Base-by-base conservation (phyloP, 2,113 vertebrate species). In the Ailuropoda melanoleuca region DNA sequence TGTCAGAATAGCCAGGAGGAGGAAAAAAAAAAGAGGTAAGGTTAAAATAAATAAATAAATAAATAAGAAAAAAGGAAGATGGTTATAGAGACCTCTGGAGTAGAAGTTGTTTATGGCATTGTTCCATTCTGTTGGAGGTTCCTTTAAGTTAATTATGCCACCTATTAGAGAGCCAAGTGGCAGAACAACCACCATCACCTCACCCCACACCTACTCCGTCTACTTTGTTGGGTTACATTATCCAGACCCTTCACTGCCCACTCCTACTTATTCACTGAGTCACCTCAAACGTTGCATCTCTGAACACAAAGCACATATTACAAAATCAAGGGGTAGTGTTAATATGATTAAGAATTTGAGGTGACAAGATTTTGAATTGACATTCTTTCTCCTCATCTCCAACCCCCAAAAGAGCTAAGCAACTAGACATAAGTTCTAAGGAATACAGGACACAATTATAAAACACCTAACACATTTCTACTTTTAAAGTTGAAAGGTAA, bases 401-500 rank as follows among this genome's bases (percentile, higher is more conserved):
- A 72, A 34, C 29, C 1, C 18, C 24, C 17, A 58, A 84, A 81
- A 15, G 21, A 90, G 9, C 12, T 55, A 72, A 37, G 53, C 13
- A 56, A 39, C 15, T 83, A 31, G 34, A 66, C 12, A 56, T 48
- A 55, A 62, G 72, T 83, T 66, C 8, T 58, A 23, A 82, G 12
- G 21, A 11, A 62, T 50, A 55, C 14, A 4, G 8, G 15, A 62
- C 48, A 39, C 13, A 90, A 9, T 53, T 84, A 58, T 12, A 55
- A 95, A 96, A 74, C 13, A 94, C 2, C 37, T 31, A 60, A 83
- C 31, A 82, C 0, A 87, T 74, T 78, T 91, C 19, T 70, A 88
- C 66, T 34, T 84, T 92, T 96, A 68, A 3, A 89, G 18, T 21
- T 64, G 26, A 31, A 83, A 68, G 19, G 23, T 66, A 31, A 4